phyloP scores from a whole-genome alignment of 2,113 vertebrate species.

The Podarcis muralis region DNA sequence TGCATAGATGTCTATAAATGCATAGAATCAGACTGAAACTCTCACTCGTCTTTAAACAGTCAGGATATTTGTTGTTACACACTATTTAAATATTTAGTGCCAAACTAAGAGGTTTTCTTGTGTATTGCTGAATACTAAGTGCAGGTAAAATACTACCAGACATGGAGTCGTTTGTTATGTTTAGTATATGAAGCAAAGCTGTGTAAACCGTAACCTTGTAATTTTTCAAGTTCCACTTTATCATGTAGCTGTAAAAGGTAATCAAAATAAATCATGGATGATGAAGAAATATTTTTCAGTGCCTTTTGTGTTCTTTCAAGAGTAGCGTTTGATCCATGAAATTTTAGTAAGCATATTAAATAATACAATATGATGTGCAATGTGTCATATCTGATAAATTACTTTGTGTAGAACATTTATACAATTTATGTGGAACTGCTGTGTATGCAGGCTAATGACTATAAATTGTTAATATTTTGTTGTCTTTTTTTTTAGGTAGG shows the following conservation, averaged over 20 bases:
- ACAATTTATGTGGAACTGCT: slow-evolving; percentile 77
- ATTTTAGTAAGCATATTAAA: slow-evolving; percentile 83
- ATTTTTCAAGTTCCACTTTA: slow-evolving; percentile 77
- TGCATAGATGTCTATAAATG: neutral
- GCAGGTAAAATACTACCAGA: slow-evolving; percentile 67
- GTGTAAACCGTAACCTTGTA: slow-evolving; percentile 73
- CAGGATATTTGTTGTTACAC: slow-evolving; percentile 58
- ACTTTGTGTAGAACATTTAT: slow-evolving; percentile 79
- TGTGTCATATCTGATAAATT: slow-evolving; percentile 80
- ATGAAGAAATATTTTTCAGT: slow-evolving; percentile 80
- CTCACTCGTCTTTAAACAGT: slow-evolving; percentile 23
- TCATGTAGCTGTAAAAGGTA: slow-evolving; percentile 76
- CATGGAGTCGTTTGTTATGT: slow-evolving; percentile 69
- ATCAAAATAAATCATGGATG: slow-evolving; percentile 80
- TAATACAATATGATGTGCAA: slow-evolving; percentile 80
- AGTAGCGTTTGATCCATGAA: slow-evolving; percentile 76
- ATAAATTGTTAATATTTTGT: slow-evolving; percentile 77
- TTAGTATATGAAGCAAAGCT: slow-evolving; percentile 71
- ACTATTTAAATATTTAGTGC: slow-evolving; percentile 61
- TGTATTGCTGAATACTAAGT: slow-evolving; percentile 69
- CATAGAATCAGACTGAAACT: neutral
- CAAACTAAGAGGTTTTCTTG: slow-evolving; percentile 58
- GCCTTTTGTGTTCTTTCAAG: slow-evolving; percentile 72
- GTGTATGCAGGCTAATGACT: slow-evolving; percentile 79
- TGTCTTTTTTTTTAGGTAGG: slow-evolving; percentile 61